phyloP scores from a whole-genome alignment of 2,888 invertebrate genomes.

The Leptinotarsa juncta region DNA sequence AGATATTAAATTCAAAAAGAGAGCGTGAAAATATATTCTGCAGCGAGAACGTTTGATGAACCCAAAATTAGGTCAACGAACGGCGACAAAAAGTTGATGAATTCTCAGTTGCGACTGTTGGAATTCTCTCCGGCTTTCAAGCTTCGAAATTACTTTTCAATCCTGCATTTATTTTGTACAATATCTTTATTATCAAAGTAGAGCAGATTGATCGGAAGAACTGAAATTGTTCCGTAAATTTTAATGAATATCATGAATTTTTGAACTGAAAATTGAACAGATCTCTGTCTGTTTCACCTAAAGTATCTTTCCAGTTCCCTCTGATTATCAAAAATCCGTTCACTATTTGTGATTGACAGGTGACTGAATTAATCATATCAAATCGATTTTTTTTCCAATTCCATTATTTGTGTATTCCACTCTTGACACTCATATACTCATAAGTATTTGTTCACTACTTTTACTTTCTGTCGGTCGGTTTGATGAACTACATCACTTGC shows the following conservation, averaged over 20 bases:
- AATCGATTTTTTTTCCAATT: no score
- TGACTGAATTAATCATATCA: no score
- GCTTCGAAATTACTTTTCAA: neutral
- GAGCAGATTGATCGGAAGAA: neutral
- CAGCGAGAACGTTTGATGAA: neutral
- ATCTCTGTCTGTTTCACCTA: no score
- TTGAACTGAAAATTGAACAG: no score
- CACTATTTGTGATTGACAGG: no score
- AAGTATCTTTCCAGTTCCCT: no score
- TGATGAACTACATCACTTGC: no score
- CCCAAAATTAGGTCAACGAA: neutral
- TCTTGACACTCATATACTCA: no score
- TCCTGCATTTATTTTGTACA: neutral
- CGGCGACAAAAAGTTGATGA: constrained; percentile 3
- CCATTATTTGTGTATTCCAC: no score
- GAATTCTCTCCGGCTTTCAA: neutral
- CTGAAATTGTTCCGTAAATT: neutral
- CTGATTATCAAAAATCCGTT: no score
- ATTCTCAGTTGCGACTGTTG: neutral
- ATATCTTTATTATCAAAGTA: neutral
- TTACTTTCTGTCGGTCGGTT: no score
- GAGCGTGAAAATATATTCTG: neutral
- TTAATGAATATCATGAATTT: neutral
- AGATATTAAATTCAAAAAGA: constrained; percentile 18
- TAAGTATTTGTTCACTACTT: no score